Conservation (phyloP, 2,113 vertebrate species). For the Uropsilus gracilis region DNA sequence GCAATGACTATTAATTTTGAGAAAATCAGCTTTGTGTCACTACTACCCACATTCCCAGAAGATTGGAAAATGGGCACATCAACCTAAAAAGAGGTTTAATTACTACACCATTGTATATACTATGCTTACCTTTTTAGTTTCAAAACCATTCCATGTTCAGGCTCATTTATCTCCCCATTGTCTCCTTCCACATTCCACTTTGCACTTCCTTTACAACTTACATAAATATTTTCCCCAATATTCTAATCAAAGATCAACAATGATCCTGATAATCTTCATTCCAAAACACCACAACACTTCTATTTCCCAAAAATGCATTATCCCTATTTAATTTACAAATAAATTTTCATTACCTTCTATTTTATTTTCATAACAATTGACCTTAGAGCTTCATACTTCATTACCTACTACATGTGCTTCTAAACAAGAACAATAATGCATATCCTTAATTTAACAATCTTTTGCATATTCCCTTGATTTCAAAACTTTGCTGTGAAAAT, state of each 20-base stretch:
- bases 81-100: not conserved
- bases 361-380: not conserved
- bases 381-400: not conserved
- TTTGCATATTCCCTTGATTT: not conserved
- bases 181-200: not conserved
- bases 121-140: not conserved
- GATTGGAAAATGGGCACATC: not conserved
- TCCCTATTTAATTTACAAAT: not conserved
- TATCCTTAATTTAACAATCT: not conserved
- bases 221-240: not conserved
- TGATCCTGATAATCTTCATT: not conserved
- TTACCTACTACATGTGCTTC: not conserved
- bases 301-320: not conserved
- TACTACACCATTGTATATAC: not conserved
- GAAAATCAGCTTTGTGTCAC: not conserved
- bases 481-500: not conserved
- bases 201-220: not conserved
- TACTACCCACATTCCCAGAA: not conserved
- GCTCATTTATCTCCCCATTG: not conserved
- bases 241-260: not conserved
- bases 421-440: not conserved
- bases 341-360: not conserved
- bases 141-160: not conserved
- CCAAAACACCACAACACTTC: not conserved
- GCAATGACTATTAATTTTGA: not conserved